Base-by-base conservation (phyloP, 2,888 invertebrate species). In the Rhaphigaster nebulosa region DNA sequence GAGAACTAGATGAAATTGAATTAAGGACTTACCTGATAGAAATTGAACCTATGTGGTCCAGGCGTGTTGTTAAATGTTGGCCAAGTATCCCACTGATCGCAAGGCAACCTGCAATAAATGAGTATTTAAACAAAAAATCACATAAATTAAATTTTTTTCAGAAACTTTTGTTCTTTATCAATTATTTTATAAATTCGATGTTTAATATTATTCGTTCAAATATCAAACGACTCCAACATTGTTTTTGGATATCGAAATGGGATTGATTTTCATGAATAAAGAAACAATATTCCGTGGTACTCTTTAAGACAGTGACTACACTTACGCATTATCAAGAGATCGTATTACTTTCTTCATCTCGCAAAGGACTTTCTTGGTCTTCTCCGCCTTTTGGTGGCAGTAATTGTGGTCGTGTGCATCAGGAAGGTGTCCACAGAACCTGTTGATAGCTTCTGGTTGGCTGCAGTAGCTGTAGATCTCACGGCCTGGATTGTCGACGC, bases 51-150 rank as follows among this genome's bases (percentile, higher is more conserved):
- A 91, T 92, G 92, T 12, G 92, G 92, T 18, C 92, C 92, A 38
- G 91, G 87, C n/a, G 92, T 92, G 87, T 92, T 92, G 56, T 92
- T 92, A 8, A 89, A 89, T 18, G 92, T 92, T 26, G 65, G 65
- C 45, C 91, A 89, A 18, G 92, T 92, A 87, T 92, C 92, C 92
- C 92, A 92, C 76, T 92, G 91, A 18, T 92, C 91, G 80, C 92
- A 92, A 38, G 41, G 90, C 3, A 91, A 91, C 34, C 92, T 92
- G 90, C 38, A 91, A 91, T 60, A 54, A 90, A n/a, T 3, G 20
- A 65, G 52, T 87, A 18, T n/a, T 26, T 54, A 34, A 52, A 89
- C 41, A 41, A 38, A 38, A 41, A 41, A 0, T 12, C 23, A 18
- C 5, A 1, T 54, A 5, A 13, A 45, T 23, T n/a, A 52, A 41